Evolutionary conservation across 2,888 invertebrate genomes (phyloP).

Genomic region (Rhimphoctona megacephalus): DNA sequence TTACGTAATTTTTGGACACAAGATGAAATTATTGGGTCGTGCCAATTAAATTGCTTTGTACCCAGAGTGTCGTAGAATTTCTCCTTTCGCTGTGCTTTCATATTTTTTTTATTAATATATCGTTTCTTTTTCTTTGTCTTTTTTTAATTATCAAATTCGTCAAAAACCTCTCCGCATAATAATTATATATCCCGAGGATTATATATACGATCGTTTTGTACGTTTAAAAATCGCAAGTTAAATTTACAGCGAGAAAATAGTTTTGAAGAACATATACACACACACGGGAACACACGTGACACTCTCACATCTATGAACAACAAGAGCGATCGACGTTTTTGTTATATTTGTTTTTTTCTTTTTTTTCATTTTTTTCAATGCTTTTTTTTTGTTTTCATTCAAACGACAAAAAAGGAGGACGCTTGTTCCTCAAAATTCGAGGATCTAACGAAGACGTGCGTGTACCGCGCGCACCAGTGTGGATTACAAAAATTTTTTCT

Average conservation of each 20-base stretch:
- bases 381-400: conserved; percentile 27
- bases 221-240: conserved; percentile 46
- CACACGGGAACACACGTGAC: conserved; percentile 52
- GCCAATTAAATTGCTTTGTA: conserved; percentile 38
- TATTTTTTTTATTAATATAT: conserved; percentile 5
- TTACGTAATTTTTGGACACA: conserved; percentile 20
- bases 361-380: conserved; percentile 33
- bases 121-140: neutral
- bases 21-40: conserved; percentile 11
- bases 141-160: conserved; percentile 32
- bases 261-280: conserved; percentile 43
- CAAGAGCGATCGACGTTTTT: conserved; percentile 59
- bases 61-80: conserved; percentile 30
- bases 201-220: conserved; percentile 51
- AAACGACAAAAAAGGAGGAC: conserved; percentile 60
- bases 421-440: conserved; percentile 42
- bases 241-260: conserved; percentile 60
- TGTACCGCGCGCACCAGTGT: conserved; percentile 69
- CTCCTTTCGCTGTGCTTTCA: neutral
- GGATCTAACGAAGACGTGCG: conserved; percentile 64
- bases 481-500: conserved; percentile 76
- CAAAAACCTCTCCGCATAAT: conserved; percentile 34
- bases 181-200: conserved; percentile 39
- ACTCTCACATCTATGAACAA: conserved; percentile 63
- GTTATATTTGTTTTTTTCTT: conserved; percentile 41